Evolutionary conservation across 2,888 invertebrate species (phyloP), one percentile per base, ranked within the genome.

Genomic region (Colletes collaris): DNA sequence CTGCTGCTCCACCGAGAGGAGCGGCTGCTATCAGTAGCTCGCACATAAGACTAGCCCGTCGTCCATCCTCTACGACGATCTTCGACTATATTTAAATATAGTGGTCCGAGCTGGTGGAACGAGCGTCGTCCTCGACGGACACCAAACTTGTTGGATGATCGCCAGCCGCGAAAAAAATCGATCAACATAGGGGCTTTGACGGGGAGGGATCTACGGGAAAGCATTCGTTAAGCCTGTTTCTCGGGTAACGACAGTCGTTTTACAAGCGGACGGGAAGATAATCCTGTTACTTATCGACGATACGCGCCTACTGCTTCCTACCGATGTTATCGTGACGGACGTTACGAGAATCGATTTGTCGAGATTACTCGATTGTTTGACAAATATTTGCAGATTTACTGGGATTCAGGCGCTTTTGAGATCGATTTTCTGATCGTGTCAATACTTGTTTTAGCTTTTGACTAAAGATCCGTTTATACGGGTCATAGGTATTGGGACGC

Each of bases 1-100:
- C 60, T 69, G 74, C 80, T 67, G 80, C 80, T 80, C 78, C 80
- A 70, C 72, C 79, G 79, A 81, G 79, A 81, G 81, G 58, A 79
- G 81, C 76, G 76, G 79, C 75, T 79, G 76, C 67, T 79, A 79
- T 81, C 81, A 79, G 79, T 63, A 67, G 69, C 72, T 72, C 76
- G 63, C 68, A 52, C 81, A 81, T 81, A 81, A 81, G 81, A 81
- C 81, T 81, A 81, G 76, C 81, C 3, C 40, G 19, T 77, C 76
- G 70, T 80, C 82, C 76, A 84, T 77, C 76, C 81, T 85, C 82
- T 75, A 71, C 78, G 70, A 75, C 73, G 81, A 84, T 82, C 78
- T 78, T 79, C 79, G 73, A 79, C 85, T 82, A 82, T 80, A 85
- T 87, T 88, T 87, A 88, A 88, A 88, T 87, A 88, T 85, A 83